Evolutionary conservation across 2,888 invertebrate genomes (phyloP), one percentile per base, ranked within the genome.

Genomic region (Tigriopus californicus): DNA sequence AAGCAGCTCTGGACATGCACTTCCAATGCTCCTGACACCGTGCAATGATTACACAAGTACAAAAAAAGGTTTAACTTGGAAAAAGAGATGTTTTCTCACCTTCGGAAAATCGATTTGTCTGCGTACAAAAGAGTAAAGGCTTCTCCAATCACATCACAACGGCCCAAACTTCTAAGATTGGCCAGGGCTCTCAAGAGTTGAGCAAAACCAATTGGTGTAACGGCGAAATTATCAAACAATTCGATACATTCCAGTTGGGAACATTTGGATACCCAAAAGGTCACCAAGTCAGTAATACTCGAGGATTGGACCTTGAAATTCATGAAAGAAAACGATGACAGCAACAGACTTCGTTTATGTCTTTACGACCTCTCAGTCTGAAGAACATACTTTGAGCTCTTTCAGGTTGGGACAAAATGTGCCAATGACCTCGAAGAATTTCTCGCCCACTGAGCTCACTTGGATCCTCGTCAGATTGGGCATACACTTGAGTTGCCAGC

Each of bases 151-250:
- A 44, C 42, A 42, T 56, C 56, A 46, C 56, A 56, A 18, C 46
- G 15, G 13, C 56, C 56, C 22, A 56, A 46, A 25, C 56, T 56
- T 46, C 33, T 42, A 20, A 56, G 46, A 24, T 56, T 20, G 13
- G 56, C 46, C 22, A 46, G 42, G 20, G 42, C n/a, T 18, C 56
- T 18, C 18, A 56, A 25, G 42, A 56, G 41, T 25, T 56, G 56
- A 56, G 56, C 56, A 46, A 13, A 56, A 18, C 56, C 56, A 22
- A 56, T 33, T 1, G 56, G 56, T n/a, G 56, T 42, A 20, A 56
- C 56, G 12, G 42, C 44, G 2, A 22, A 20, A 33, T 56, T 33
- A 11, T 56, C 56, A 22, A 42, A 56, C 12, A 56, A 25, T n/a
- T 56, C 56, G 24, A 56, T 33, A 10, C n/a, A 18, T 46, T 56